phyloP scores from a whole-genome alignment of 1,140 invertebrate species.

The Drosophila murphyi region DNA sequence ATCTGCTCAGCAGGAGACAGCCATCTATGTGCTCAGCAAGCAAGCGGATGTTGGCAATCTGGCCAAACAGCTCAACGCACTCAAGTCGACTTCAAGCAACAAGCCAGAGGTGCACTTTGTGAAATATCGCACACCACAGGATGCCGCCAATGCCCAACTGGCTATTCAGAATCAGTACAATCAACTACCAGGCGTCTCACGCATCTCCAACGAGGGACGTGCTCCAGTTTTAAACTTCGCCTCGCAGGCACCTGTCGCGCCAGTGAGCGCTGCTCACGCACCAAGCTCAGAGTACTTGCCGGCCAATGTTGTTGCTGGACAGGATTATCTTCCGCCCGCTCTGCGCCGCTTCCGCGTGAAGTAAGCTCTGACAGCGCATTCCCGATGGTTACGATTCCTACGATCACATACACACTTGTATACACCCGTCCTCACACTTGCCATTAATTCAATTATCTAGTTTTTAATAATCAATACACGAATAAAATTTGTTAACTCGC shows the following conservation, averaged over 20 bases:
- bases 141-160: conserved; percentile 69
- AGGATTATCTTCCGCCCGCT: conserved; percentile 71
- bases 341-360: conserved; percentile 72
- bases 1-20: conserved; percentile 85
- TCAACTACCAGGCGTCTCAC: conserved; percentile 64
- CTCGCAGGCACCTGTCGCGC: conserved; percentile 33
- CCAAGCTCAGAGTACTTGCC: conserved; percentile 61
- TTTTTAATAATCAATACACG: conserved; percentile 54
- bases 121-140: conserved; percentile 72
- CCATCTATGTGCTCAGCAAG: conserved; percentile 93
- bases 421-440: conserved; percentile 8
- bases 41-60: conserved; percentile 83
- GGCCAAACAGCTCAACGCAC: conserved; percentile 66
- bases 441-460: conserved; percentile 52
- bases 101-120: conserved; percentile 77
- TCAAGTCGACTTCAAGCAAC: conserved; percentile 60
- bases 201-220: conserved; percentile 69
- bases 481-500: conserved; percentile 68
- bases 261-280: neutral
- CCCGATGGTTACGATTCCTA: conserved; percentile 64
- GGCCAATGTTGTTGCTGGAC: conserved; percentile 52
- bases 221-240: conserved; percentile 75
- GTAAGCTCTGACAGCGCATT: conserved; percentile 31
- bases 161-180: conserved; percentile 77
- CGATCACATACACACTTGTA: conserved; percentile 36